phyloP scores from a whole-genome alignment of 2,797 vertebrate species.

The Trematomus bernacchii region DNA sequence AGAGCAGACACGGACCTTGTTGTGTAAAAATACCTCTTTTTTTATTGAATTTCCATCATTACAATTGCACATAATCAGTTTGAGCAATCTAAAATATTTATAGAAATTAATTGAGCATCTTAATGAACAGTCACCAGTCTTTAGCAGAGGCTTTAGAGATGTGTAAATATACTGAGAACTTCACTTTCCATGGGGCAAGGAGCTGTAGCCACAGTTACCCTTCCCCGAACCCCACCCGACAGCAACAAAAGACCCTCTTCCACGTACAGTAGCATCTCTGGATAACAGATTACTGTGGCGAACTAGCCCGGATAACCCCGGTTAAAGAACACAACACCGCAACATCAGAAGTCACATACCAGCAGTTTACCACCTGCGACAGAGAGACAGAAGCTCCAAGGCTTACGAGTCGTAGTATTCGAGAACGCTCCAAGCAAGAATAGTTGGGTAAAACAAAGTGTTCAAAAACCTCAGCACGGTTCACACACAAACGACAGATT shows the following conservation, averaged over 20 bases:
- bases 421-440: slow-evolving; percentile 21
- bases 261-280: slow-evolving; percentile 66
- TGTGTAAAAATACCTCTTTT: slow-evolving; percentile 84
- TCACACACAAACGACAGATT: slow-evolving; percentile 30
- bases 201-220: slow-evolving; percentile 35
- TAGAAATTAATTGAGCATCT: slow-evolving; percentile 75
- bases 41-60: slow-evolving; percentile 79
- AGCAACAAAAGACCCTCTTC: slow-evolving; percentile 43
- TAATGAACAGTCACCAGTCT: slow-evolving; percentile 82
- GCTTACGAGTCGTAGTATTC: slow-evolving; percentile 36
- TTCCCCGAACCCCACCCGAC: slow-evolving; percentile 25
- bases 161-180: slow-evolving; percentile 76
- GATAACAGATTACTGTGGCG: slow-evolving; percentile 17
- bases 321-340: slow-evolving; percentile 62
- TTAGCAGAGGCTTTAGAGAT: slow-evolving; percentile 73
- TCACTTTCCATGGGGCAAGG: slow-evolving; percentile 59
- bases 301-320: neutral
- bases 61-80: slow-evolving; percentile 80
- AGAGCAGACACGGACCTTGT: slow-evolving; percentile 32
- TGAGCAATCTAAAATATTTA: slow-evolving; percentile 80
- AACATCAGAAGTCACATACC: slow-evolving; percentile 65
- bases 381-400: slow-evolving; percentile 55
- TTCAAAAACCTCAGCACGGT: slow-evolving; percentile 35
- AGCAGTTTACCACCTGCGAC: slow-evolving; percentile 57
- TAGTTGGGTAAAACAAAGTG: slow-evolving; percentile 19